These are phyloP conservation scores for Nothobranchius furzeri DNA, from an alignment of 2,113 vertebrate genomes.

Conservation along the genomic window DNA sequence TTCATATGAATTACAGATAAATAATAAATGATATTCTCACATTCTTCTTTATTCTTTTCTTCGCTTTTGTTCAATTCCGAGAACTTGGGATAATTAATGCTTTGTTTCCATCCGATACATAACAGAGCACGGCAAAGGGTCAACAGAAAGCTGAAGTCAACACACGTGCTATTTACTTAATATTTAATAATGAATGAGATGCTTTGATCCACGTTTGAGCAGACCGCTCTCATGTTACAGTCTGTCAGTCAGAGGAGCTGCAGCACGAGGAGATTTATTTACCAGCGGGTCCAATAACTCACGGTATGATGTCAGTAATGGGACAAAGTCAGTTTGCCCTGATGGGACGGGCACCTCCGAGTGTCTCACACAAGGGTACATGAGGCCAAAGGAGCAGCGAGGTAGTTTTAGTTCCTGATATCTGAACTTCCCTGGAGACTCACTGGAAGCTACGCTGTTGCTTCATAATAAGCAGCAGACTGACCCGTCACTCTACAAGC, in stretches of 20 bases:
- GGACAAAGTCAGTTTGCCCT: background rate
- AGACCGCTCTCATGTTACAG: background rate
- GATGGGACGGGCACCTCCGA: background rate
- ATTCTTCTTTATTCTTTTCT: too few relatives aligned
- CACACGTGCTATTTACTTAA: background rate
- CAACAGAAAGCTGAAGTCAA: too few relatives aligned
- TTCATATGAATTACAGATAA: too few relatives aligned
- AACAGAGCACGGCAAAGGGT: too few relatives aligned
- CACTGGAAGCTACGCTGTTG: conserved; percentile 17
- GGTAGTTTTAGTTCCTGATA: conserved; percentile 35
- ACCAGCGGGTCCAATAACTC: conserved; percentile 15
- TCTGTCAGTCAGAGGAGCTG: background rate
- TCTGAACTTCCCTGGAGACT: conserved; percentile 7
- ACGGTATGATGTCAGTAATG: conserved; percentile 23
- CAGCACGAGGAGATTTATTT: conserved; percentile 21
- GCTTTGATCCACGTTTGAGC: background rate
- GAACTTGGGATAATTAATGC: too few relatives aligned
- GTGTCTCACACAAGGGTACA: conserved; percentile 25
- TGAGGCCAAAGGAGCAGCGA: conserved; percentile 23
- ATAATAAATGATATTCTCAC: too few relatives aligned
- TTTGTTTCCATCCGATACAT: too few relatives aligned
- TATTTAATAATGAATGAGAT: too few relatives aligned
- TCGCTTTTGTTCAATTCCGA: too few relatives aligned
- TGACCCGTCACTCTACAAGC: conserved; percentile 56
- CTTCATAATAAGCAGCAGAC: conserved; percentile 14